These are phyloP conservation scores for Motacilla alba DNA, from an alignment of 2,113 vertebrate species.

Conservation along the genomic window DNA sequence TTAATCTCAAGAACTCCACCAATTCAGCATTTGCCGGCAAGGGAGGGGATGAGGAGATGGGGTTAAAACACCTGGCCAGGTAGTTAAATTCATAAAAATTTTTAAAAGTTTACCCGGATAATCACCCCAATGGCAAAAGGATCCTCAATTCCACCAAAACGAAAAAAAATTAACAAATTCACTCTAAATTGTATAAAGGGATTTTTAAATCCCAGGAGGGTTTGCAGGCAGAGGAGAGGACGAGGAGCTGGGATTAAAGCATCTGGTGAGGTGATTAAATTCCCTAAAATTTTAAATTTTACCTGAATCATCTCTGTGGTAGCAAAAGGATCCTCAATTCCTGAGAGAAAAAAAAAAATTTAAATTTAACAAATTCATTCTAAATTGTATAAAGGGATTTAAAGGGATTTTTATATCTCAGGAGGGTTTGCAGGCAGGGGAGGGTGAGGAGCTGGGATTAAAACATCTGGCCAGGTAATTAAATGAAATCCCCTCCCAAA, in stretches of 20 bases:
- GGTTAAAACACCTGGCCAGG: conserved; percentile 66
- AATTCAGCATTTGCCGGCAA: not conserved
- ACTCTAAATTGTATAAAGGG: not conserved
- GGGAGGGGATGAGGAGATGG: not conserved
- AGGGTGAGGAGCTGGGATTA: fast-evolving
- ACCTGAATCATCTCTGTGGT: not conserved
- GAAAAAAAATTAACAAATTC: not conserved
- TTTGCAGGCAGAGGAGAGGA: not conserved
- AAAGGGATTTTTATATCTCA: not conserved
- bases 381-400: not conserved
- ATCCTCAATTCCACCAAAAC: too few species aligned
- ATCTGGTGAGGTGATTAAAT: not conserved
- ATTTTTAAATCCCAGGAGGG: not conserved
- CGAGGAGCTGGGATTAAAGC: fast-evolving
- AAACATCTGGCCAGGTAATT: not conserved
- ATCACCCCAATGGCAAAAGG: not conserved
- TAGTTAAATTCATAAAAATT: conserved; percentile 64
- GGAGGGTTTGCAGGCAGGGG: not conserved
- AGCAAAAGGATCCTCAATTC: not conserved
- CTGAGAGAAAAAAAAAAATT: not conserved
- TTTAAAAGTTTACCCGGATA: too few species aligned
- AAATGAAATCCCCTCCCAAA: conserved; percentile 51
- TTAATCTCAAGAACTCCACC: not conserved
- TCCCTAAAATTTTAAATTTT: not conserved
- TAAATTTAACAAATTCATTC: not conserved